Conservation (phyloP, 1,140 invertebrate genomes). For the Ips nitidus region DNA sequence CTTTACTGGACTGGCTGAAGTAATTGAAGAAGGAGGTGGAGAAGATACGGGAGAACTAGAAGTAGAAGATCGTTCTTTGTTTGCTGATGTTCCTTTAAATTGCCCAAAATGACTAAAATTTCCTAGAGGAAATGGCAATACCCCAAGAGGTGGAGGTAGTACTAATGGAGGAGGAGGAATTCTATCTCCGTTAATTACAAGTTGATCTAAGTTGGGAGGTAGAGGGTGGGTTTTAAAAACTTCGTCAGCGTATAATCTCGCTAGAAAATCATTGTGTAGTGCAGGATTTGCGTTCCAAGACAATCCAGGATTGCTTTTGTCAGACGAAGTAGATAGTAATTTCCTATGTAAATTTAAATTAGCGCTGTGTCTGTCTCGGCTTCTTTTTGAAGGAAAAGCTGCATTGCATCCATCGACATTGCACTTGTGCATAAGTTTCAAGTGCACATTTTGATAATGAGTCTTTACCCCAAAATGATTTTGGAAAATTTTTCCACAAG, state of each 20-base stretch:
- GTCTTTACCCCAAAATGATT: constrained; percentile 95
- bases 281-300: constrained; percentile 55
- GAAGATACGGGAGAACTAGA: constrained; percentile 51
- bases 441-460: constrained; percentile 94
- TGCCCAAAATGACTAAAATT: constrained; percentile 52
- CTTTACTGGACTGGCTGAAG: constrained; percentile 40
- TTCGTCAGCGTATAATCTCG: constrained; percentile 74
- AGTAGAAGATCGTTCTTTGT: constrained; percentile 51
- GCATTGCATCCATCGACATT: constrained; percentile 95
- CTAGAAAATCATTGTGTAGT: constrained; percentile 76
- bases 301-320: constrained; percentile 49
- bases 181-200: constrained; percentile 54
- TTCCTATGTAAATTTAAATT: constrained; percentile 92
- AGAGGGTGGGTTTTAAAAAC: constrained; percentile 55
- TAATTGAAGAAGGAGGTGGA: constrained; percentile 43
- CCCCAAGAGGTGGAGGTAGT: constrained; percentile 52
- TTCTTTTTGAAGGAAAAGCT: constrained; percentile 92
- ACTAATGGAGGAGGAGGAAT: constrained; percentile 55
- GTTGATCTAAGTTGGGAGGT: constrained; percentile 49
- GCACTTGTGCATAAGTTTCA: constrained; percentile 95
- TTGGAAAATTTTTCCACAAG: constrained; percentile 92
- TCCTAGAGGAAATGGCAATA: constrained; percentile 52
- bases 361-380: constrained; percentile 88
- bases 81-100: constrained; percentile 47
- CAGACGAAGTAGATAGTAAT: constrained; percentile 72